Conservation (phyloP, 2,888 invertebrate genomes). For the Ashinkailepas kermadecensis region DNA sequence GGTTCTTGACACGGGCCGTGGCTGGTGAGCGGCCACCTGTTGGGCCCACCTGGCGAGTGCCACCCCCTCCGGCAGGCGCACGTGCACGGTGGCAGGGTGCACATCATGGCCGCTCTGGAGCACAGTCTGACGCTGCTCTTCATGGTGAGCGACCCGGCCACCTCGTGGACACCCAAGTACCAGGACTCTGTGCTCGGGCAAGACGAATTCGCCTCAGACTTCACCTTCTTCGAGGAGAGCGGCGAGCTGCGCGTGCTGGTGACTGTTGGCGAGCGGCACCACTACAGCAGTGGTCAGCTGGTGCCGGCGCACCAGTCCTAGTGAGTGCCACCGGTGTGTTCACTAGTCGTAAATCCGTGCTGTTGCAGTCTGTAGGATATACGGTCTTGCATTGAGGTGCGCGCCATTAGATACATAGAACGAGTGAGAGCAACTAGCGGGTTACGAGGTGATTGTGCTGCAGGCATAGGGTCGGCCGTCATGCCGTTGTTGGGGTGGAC, state of each 20-base stretch:
- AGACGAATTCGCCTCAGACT: neutral
- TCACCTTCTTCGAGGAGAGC: neutral
- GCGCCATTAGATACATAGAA: too few species aligned
- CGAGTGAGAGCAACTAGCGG: too few species aligned
- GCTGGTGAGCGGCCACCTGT: too few species aligned
- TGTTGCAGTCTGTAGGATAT: too few species aligned
- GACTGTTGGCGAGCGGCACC: neutral
- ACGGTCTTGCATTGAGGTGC: too few species aligned
- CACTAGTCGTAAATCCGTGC: too few species aligned
- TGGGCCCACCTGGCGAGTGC: too few species aligned
- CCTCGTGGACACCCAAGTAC: slow-evolving; percentile 7
- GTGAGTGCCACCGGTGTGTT: neutral
- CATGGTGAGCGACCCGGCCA: neutral
- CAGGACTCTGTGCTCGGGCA: slow-evolving; percentile 1
- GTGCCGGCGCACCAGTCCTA: neutral
- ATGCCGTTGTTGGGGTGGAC: too few species aligned
- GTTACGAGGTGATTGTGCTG: too few species aligned
- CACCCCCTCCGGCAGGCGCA: neutral
- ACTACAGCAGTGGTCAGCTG: neutral
- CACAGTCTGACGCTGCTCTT: neutral
- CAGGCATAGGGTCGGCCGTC: too few species aligned
- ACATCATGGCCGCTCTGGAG: neutral
- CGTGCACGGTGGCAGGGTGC: neutral
- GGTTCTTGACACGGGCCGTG: too few species aligned
- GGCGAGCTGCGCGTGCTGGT: neutral